These are phyloP conservation scores for Dallia pectoralis DNA, from an alignment of 2,797 vertebrate species.

Conservation along the genomic window DNA sequence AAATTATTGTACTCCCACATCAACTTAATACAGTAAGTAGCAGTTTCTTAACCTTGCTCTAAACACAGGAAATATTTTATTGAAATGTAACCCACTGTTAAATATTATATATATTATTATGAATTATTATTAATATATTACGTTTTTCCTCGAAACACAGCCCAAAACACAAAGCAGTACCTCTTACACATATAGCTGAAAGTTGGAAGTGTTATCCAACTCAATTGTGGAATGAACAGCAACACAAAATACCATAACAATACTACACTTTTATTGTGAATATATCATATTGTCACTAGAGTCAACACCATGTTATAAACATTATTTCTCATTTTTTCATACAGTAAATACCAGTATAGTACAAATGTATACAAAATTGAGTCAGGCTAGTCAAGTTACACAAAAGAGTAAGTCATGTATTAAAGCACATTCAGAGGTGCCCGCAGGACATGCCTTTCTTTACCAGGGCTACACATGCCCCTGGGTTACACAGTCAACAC, in stretches of 20 bases:
- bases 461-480: slow-evolving; percentile 59
- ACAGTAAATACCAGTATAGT: slow-evolving; percentile 89
- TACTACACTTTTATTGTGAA: slow-evolving; percentile 99
- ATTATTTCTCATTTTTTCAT: slow-evolving; percentile 72
- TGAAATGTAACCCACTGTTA: slow-evolving; percentile 17
- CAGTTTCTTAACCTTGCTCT: slow-evolving; percentile 23
- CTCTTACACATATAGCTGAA: slow-evolving; percentile 12
- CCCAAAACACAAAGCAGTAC: not conserved
- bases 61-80: slow-evolving; percentile 31
- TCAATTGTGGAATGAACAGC: slow-evolving; percentile 4
- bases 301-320: slow-evolving; percentile 96
- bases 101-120: slow-evolving; percentile 5
- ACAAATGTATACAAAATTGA: slow-evolving; percentile 99
- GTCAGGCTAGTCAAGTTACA: slow-evolving; percentile 91
- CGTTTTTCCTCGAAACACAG: not conserved
- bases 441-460: slow-evolving; percentile 70
- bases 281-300: slow-evolving; percentile 97
- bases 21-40: not conserved
- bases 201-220: slow-evolving; percentile 29
- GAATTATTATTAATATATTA: not conserved
- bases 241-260: slow-evolving; percentile 73
- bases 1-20: slow-evolving; percentile 11
- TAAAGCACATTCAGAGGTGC: slow-evolving; percentile 88
- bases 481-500: slow-evolving; percentile 74
- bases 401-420: slow-evolving; percentile 88